A percentile compares a stretch with the other conserved stretches of the same genome.
Evolutionary conservation across 2,888 invertebrate species (phyloP).

Genomic region (Yponomeuta sedellus): DNA sequence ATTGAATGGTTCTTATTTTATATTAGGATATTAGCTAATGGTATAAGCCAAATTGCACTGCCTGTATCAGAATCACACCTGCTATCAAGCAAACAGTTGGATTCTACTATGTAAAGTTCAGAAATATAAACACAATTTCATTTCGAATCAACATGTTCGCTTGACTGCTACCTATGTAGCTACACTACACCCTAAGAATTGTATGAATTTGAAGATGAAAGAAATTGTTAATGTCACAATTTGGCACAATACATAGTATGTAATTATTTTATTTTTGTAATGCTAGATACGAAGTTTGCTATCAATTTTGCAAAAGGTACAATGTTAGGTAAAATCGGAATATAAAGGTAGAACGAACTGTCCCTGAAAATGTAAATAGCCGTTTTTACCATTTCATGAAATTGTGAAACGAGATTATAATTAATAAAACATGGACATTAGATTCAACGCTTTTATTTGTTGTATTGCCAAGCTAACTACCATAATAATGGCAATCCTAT

Average conservation of each 20-base stretch:
- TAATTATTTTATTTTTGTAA: conserved; percentile 70
- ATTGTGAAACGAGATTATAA: conserved; percentile 74
- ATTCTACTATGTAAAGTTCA: too few species aligned
- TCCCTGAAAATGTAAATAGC: conserved; percentile 70
- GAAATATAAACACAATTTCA: too few species aligned
- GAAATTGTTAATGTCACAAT: neutral
- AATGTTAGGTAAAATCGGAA: conserved; percentile 62
- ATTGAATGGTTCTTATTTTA: too few species aligned
- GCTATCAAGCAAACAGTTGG: too few species aligned
- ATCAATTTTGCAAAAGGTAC: conserved; percentile 64
- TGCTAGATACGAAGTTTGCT: conserved; percentile 47
- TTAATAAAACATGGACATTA: conserved; percentile 68
- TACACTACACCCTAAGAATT: neutral
- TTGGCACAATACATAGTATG: conserved; percentile 27
- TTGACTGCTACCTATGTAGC: too few species aligned
- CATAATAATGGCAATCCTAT: neutral
- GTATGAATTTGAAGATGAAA: neutral
- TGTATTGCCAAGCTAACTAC: neutral
- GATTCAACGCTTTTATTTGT: conserved; percentile 19
- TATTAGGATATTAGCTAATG: too few species aligned
- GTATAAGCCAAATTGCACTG: too few species aligned
- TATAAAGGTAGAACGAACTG: conserved; percentile 51
- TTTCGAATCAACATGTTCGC: too few species aligned
- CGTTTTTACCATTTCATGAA: conserved; percentile 69
- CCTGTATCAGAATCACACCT: too few species aligned